Conservation (phyloP, 1,140 invertebrate species). For the Drosophila suzukii region DNA sequence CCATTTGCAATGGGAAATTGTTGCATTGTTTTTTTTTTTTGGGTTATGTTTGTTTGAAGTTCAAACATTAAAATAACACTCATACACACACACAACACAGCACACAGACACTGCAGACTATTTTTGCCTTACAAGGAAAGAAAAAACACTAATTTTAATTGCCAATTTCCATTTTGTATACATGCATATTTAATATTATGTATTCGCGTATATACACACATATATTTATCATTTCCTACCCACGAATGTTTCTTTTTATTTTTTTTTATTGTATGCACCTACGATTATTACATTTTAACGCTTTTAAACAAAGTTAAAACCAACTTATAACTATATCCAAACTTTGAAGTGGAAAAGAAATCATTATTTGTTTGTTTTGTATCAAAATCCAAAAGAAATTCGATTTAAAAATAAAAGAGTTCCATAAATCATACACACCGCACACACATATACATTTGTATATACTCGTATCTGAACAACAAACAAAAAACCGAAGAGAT, state of each 20-base stretch:
- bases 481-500: conserved; percentile 1
- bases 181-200: conserved; percentile 9
- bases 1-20: conserved; percentile 9
- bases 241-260: background rate
- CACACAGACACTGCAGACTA: conserved; percentile 17
- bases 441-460: conserved; percentile 41
- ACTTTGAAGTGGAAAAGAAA: conserved; percentile 23
- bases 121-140: conserved; percentile 14
- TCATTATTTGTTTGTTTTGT: conserved; percentile 30
- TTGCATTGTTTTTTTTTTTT: conserved; percentile 13
- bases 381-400: conserved; percentile 30
- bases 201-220: background rate
- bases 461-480: conserved; percentile 36
- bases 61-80: conserved; percentile 33
- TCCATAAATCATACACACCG: conserved; percentile 22
- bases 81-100: conserved; percentile 14
- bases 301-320: conserved; percentile 2
- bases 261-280: background rate
- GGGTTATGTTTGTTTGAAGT: conserved; percentile 36
- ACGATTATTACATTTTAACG: conserved; percentile 4
- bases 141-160: conserved; percentile 24
- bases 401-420: conserved; percentile 10
- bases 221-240: background rate
- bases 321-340: background rate
- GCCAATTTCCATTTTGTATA: conserved; percentile 7